Base-by-base conservation (phyloP, 2,888 invertebrate genomes). In the Drosophila silvestris region DNA sequence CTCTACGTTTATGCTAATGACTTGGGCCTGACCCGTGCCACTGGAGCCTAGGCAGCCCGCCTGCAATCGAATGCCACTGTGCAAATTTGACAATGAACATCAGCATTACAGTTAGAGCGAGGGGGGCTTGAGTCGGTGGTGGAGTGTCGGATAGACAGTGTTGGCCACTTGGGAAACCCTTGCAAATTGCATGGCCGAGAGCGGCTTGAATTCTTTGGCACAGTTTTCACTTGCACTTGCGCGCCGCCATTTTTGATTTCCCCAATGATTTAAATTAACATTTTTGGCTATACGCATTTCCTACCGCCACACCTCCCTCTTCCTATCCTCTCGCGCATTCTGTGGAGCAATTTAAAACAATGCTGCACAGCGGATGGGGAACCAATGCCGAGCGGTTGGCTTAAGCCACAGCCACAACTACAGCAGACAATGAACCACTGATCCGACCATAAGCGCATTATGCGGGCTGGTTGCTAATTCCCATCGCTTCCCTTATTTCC, bases 211-310 rank as follows among this genome's bases (percentile, higher is more conserved):
- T 78, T 79, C 76, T 81, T 77, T 81, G 85, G 87, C 85, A 86
- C 87, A 76, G 58, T 89, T 91, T 86, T 86, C 87, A 89, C 91
- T 86, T 89, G 85, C 89, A 90, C 69, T 85, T 65, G 70, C 64
- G 68, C 51, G 62, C 54, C 76, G 71, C 74, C 35, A 62, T 72
- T 89, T 91, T 86, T 91, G 90, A 90, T 90, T 90, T 90, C 90
- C 90, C 90, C 80, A 75, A 91, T 81, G 90, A 89, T 81, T 91
- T 79, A 79, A 75, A 90, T 91, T 90, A 87, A 80, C 87, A 91
- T 87, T 91, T 87, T 85, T 61, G 84, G 85, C 74, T 70, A 54
- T 72, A 74, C 84, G 74, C 89, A 81, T 52, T 62, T 58, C 32
- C 47, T 47, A 26, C 6, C 12, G 12, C 41, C 22, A 10, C 57